phyloP scores from a whole-genome alignment of 92 coral and sea anemone genomes.

The Phenganax stokvisi region DNA sequence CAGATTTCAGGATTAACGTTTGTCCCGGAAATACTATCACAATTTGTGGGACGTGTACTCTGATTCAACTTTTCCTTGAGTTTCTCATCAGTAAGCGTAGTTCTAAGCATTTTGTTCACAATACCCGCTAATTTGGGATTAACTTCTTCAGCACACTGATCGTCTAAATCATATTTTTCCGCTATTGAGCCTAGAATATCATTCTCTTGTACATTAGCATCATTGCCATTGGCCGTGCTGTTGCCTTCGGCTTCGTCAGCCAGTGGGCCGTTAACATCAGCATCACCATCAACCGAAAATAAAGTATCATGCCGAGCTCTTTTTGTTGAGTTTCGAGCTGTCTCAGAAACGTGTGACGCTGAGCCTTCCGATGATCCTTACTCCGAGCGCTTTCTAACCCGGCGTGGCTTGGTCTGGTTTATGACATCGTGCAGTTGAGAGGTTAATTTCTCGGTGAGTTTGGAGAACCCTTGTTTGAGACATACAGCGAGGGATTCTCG shows the following conservation, averaged over 20 bases:
- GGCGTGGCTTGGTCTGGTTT: not conserved
- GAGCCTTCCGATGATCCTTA: not conserved
- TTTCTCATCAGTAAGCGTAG: not conserved
- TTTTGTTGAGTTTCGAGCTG: not conserved
- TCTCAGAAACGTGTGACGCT: not conserved
- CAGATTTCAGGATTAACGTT: too few relatives aligned
- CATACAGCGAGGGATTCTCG: not conserved
- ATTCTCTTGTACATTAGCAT: not conserved
- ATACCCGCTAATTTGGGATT: too few relatives aligned
- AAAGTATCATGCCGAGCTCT: not conserved
- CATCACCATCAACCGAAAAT: not conserved
- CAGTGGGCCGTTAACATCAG: not conserved
- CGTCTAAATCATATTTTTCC: too few relatives aligned
- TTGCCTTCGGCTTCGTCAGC: not conserved
- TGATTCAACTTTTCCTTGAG: not conserved
- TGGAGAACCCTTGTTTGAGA: not conserved
- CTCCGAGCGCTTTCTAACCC: not conserved
- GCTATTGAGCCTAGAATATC: too few relatives aligned
- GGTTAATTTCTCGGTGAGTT: not conserved
- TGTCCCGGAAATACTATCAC: too few relatives aligned
- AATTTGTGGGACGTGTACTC: too few relatives aligned
- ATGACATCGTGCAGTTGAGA: not conserved
- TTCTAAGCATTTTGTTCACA: too few relatives aligned
- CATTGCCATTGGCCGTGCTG: not conserved
- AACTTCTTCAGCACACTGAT: too few relatives aligned